Evolutionary conservation across 2,113 vertebrate species (phyloP).

Genomic region (Oryzias woworae): DNA sequence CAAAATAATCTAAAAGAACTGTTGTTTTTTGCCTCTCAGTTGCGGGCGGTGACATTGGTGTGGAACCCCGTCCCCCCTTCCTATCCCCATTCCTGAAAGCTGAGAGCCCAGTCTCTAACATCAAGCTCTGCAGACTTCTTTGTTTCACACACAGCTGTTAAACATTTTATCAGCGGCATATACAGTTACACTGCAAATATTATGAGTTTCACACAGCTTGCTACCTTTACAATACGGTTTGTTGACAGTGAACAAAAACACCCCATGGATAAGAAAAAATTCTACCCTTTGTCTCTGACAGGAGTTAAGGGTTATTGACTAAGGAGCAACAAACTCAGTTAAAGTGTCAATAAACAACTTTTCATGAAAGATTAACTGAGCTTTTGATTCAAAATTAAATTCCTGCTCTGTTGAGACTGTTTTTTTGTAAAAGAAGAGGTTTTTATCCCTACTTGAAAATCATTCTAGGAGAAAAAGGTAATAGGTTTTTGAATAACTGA

Average conservation of each 20-base stretch:
- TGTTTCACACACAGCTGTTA: constrained; percentile 65
- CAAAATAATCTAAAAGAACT: too few relatives aligned
- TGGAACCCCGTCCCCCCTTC: too few relatives aligned
- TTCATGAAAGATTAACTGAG: constrained; percentile 45
- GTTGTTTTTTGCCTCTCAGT: too few relatives aligned
- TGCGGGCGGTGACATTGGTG: too few relatives aligned
- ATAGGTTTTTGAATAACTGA: constrained; percentile 9
- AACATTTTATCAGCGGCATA: constrained; percentile 62
- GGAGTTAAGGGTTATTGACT: constrained; percentile 38
- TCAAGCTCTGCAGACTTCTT: constrained; percentile 58
- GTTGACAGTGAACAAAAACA: constrained; percentile 40
- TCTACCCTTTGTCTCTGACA: constrained; percentile 41
- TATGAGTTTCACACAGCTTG: constrained; percentile 61
- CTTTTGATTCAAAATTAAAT: constrained; percentile 56
- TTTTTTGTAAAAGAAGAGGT: constrained; percentile 22
- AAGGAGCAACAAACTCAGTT: constrained; percentile 53
- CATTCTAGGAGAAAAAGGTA: too few relatives aligned
- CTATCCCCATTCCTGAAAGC: too few relatives aligned
- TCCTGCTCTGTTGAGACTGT: constrained; percentile 47
- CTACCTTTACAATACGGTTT: constrained; percentile 33
- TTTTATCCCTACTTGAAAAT: background rate
- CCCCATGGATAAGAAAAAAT: constrained; percentile 48
- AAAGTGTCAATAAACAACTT: constrained; percentile 63
- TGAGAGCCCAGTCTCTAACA: constrained; percentile 59
- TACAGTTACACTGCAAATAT: constrained; percentile 65